Evolutionary conservation across 2,113 vertebrate species (phyloP), one percentile per base, ranked within the genome.

Genomic region (Haemorhous mexicanus): DNA sequence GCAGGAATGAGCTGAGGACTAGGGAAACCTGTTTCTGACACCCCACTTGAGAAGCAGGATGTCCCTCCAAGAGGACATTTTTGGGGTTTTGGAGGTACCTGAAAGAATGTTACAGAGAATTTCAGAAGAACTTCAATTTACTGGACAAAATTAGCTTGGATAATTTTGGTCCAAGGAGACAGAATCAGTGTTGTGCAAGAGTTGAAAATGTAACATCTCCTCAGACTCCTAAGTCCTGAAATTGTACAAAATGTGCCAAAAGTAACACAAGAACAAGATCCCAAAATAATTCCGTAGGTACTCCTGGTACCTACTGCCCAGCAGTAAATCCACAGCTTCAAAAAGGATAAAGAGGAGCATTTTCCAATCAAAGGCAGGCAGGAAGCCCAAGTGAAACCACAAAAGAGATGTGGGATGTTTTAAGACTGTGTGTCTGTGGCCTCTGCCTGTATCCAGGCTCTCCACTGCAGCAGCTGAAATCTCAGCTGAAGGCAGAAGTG

Each of bases 21-120:
- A 86, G 96, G 79, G 76, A 93, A 97, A 96, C 90, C 93, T 89
- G 93, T 96, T 97, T 58, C 5, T 64, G 69, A 44, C 52, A 81
- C 19, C 64, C 47, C 55, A n/a, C 18, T 55, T 1, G 4, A 63
- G 63, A 41, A 62, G 59, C 6, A 80, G 83, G 32, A 39, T 77
- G 66, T 50, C 55, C 52, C 66, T 81, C 72, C 63, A 27, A 1
- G 3, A 86, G 58, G 53, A 28, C 16, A 37, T 32, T 53, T 44
- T 7, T 41, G 78, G 20, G 28, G 21, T 27, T 91, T 49, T 63
- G 22, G n/a, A 64, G 58, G n/a, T 16, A 53, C 43, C 43, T 7
- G 5, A 49, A 79, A 85, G 22, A 94, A 73, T 0, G 3, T 9
- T 20, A 53, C 43, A 59, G 67, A 88, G 56, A 64, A 76, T 41